A percentile compares a stretch with the other conserved stretches of the same genome.
Evolutionary conservation across 2,888 invertebrate species (phyloP).

Genomic region (Nineta flava): DNA sequence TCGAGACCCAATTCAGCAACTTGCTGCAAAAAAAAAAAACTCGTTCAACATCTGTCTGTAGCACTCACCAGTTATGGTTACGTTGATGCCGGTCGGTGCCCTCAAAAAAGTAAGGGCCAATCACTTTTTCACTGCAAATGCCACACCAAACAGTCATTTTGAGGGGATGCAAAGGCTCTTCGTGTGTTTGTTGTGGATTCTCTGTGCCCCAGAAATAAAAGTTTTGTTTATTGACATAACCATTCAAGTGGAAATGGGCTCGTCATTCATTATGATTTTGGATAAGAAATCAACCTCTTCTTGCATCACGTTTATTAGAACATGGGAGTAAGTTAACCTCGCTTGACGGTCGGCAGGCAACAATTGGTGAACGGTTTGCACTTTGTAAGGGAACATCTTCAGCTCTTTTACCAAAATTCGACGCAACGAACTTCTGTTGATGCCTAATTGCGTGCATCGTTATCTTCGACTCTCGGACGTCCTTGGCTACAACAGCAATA

Average conservation of each 20-base stretch:
- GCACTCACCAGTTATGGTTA: not conserved
- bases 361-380: constrained; percentile 11
- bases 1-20: not conserved
- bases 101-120: not conserved
- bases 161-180: not conserved
- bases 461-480: constrained; percentile 11
- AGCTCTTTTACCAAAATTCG: too few relatives aligned
- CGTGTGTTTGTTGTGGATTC: not conserved
- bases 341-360: constrained; percentile 10
- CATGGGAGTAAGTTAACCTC: constrained; percentile 10
- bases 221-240: too few relatives aligned
- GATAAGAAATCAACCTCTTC: constrained; percentile 10
- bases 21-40: not conserved
- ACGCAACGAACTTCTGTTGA: too few relatives aligned
- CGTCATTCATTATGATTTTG: constrained; percentile 7
- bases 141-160: not conserved
- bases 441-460: too few relatives aligned
- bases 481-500: constrained; percentile 12
- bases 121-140: too few relatives aligned
- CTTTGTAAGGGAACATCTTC: too few relatives aligned
- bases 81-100: not conserved
- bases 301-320: constrained; percentile 8
- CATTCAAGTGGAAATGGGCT: constrained; percentile 38
- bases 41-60: not conserved
- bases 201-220: not conserved